Base-by-base conservation (phyloP, 2,797 vertebrate species). In the Typhlichthys eigenmanni region DNA sequence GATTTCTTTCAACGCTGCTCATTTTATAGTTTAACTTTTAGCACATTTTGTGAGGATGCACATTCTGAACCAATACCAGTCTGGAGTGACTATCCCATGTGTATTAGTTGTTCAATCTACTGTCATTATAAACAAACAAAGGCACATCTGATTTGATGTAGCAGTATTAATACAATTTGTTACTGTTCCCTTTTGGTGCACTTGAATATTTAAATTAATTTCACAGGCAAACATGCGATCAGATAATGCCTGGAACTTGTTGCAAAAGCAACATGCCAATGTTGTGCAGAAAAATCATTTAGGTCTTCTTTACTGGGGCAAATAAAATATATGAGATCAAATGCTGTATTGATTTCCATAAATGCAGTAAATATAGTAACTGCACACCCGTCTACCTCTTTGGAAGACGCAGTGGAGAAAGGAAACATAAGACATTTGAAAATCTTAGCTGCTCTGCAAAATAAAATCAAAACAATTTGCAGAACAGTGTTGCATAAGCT, bases 321-420 rank as follows among this genome's bases (percentile, higher is more conserved):
- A 77, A 84, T 56, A 9, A 58, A 60, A 73, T 58, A 70, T 54
- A 58, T 55, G 38, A 80, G 55, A 71, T n/a, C 62, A 62, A 16
- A 45, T 34, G 24, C 24, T 58, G 8, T 7, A 12, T 58, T 46
- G 68, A 43, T 48, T 6, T 50, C n/a, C 16, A 19, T 13, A 47
- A 10, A 47, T 47, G 46, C 46, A 47, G 46, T 47, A 13, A 13
- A 47, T 47, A 13, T 13, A 29, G 24, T 29, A 29, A 29, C 24
- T 29, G 24, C 24, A 29, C 24, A 29, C 24, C 19, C 2, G 19
- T 19, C 19, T 19, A 19, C 19, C 24, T 29, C 24, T 29, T 29
- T 29, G 24, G 24, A 4, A 29, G 24, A 4, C 4, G 24, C 24
- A 29, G 24, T 29, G 24, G 24, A 29, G 24, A 29, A 29, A 29